Evolutionary conservation across 2,888 invertebrate genomes (phyloP), one percentile per base, ranked within the genome.

Genomic region (Metacarcinus magister): DNA sequence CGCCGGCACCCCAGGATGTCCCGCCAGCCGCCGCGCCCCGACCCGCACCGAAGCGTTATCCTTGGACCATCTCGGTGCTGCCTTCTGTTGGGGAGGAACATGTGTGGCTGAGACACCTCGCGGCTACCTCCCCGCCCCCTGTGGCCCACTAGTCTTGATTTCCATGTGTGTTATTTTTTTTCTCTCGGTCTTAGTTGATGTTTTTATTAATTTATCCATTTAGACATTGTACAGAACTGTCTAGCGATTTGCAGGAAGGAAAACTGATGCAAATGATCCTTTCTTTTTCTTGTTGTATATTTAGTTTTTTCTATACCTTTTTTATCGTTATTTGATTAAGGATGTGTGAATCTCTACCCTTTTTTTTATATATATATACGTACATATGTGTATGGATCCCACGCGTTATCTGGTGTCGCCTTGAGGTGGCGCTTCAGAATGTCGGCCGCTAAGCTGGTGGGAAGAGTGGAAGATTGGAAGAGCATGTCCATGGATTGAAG

Each of bases 71-170:
- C 95, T 95, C 92, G 95, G 95, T 95, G 95, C 95, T 95, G 92
- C 82, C 82, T 92, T 92, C 92, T n/a, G 91, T 92, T 46, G 43
- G 95, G 82, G 82, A 82, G 87, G 87, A 87, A 32, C 87, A 32
- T 82, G 82, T 23, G 32, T 67, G 32, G 82, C 32, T 39, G 39
- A 19, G 39, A 39, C 87, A 39, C 87, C 67, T 87, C 13, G 39
- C 87, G 87, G 87, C 87, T 16, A 32, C 87, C 32, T 23, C 67
- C 87, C 87, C 39, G 8, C 39, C 87, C 87, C 87, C 87, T 87
- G 87, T 87, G 87, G 87, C 94, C 94, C 95, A 95, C 95, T 95
- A 95, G 95, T 95, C 95, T 93, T 28, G 43, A 87, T 87, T 87
- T 39, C 87, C 32, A 39, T 90, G 90, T 54, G 39, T 94, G 32